A percentile compares a stretch with the other conserved stretches of the same genome.
Evolutionary conservation across 2,113 vertebrate species (phyloP).

Genomic region (Lycaon pictus): DNA sequence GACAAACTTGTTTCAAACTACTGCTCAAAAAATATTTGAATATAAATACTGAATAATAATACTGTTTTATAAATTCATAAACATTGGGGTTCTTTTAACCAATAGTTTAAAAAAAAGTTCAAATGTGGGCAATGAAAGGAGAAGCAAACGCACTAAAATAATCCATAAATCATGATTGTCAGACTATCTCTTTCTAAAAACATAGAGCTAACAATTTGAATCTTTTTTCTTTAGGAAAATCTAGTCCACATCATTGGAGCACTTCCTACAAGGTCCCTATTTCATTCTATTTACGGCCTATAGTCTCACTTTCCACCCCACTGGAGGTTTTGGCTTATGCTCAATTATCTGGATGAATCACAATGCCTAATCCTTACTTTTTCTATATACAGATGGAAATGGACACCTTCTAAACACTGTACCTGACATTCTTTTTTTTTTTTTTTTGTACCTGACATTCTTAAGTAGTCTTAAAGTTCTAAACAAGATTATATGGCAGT

Average conservation of each 20-base stretch:
- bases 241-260: background rate
- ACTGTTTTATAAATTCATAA: no score
- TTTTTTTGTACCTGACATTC: background rate
- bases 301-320: background rate
- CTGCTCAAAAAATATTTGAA: conserved; percentile 41
- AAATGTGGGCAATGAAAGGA: conserved; percentile 31
- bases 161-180: conserved; percentile 12
- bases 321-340: background rate
- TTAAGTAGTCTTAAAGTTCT: conserved; percentile 8
- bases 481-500: background rate
- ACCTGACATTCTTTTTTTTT: background rate
- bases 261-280: background rate
- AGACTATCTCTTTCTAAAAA: conserved; percentile 8
- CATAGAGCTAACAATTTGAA: background rate
- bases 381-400: conserved; percentile 6
- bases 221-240: conserved; percentile 24
- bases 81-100: no score
- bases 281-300: background rate
- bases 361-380: background rate
- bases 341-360: conserved; percentile 45
- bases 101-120: background rate
- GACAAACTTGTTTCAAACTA: background rate
- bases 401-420: background rate
- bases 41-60: background rate
- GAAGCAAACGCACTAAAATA: conserved; percentile 6